phyloP scores from a whole-genome alignment of 2,888 invertebrate genomes.

The Polydrusus cervinus region DNA sequence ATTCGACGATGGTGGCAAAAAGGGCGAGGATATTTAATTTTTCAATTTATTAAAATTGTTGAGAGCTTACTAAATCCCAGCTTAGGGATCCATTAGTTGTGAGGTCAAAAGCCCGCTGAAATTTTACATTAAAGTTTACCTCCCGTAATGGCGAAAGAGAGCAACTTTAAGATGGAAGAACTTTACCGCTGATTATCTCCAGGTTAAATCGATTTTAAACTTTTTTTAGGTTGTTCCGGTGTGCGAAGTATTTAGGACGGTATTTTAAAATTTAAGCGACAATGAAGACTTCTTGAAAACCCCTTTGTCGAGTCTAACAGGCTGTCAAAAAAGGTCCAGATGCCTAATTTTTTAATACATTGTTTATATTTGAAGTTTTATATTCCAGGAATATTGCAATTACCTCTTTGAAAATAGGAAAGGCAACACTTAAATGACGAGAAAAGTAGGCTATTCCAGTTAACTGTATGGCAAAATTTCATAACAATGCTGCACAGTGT shows the following conservation, averaged over 20 bases:
- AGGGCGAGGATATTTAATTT: slow-evolving; percentile 25
- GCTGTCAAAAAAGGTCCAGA: too few relatives aligned
- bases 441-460: too few relatives aligned
- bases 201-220: slow-evolving; percentile 11
- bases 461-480: too few relatives aligned
- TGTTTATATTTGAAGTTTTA: too few relatives aligned
- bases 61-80: slow-evolving; percentile 23
- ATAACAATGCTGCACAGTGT: too few relatives aligned
- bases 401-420: too few relatives aligned
- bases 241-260: neutral
- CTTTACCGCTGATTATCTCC: slow-evolving; percentile 7
- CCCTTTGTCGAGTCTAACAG: too few relatives aligned
- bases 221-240: neutral
- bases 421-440: too few relatives aligned
- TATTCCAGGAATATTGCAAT: too few relatives aligned
- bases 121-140: slow-evolving; percentile 23
- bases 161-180: slow-evolving; percentile 13
- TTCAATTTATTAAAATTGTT: slow-evolving; percentile 33
- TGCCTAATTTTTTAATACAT: too few relatives aligned
- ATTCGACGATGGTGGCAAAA: slow-evolving; percentile 5
- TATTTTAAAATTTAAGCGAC: too few relatives aligned
- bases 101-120: slow-evolving; percentile 19
- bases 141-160: neutral
- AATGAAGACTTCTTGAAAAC: too few relatives aligned
- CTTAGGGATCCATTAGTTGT: slow-evolving; percentile 30